These are phyloP conservation scores for Callaeas wilsoni DNA, from an alignment of 2,113 vertebrate species.

Conservation along the genomic window DNA sequence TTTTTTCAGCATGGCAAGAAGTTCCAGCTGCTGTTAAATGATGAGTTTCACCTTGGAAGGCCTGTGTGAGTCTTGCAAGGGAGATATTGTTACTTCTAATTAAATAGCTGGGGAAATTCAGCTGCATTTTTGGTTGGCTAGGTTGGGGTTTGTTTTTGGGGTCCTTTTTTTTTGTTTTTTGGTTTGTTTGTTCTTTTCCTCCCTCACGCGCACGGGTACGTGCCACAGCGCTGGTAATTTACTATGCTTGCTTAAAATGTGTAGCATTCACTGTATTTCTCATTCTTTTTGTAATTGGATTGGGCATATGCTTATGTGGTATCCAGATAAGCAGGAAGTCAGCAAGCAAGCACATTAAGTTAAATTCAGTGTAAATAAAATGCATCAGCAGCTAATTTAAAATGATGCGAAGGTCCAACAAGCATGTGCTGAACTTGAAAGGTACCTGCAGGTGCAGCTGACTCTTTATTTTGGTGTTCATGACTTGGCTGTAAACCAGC, in stretches of 20 bases:
- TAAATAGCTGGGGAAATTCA: neutral
- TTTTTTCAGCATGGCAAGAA: neutral
- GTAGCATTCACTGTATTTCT: conserved; percentile 1
- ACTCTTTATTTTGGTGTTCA: neutral
- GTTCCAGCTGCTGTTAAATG: neutral
- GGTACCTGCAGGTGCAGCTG: neutral
- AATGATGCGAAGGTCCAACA: neutral
- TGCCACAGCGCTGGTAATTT: neutral
- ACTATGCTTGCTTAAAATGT: conserved; percentile 8
- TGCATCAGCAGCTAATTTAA: conserved; percentile 28
- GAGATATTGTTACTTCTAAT: neutral
- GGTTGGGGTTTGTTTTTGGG: neutral
- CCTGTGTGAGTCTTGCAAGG: neutral
- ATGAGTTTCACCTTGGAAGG: neutral
- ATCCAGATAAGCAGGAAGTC: conserved; percentile 74
- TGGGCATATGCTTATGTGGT: conserved; percentile 71
- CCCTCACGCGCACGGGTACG: neutral
- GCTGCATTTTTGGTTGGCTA: neutral
- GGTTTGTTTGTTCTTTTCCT: neutral
- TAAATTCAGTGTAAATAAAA: conserved; percentile 69
- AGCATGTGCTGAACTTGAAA: neutral
- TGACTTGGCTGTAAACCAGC: neutral
- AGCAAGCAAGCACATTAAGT: conserved; percentile 52
- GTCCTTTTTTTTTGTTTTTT: no score
- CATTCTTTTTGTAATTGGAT: conserved; percentile 61